These are phyloP conservation scores for Calliphora vomitoria DNA, from an alignment of 2,888 invertebrate genomes.

Conservation along the genomic window DNA sequence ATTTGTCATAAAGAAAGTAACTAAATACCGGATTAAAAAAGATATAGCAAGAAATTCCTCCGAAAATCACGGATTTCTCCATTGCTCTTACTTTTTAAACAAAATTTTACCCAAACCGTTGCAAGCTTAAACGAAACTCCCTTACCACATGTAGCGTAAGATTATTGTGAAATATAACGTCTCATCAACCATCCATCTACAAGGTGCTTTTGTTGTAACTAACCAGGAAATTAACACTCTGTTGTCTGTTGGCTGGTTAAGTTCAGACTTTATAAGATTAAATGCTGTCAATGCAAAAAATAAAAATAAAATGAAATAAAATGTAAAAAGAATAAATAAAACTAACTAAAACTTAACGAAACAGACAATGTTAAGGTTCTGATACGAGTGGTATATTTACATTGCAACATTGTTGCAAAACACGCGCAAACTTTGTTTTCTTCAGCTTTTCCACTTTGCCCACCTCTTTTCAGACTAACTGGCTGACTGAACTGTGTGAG, in stretches of 20 bases:
- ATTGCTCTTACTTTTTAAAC: too few relatives aligned
- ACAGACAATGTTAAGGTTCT: conserved; percentile 28
- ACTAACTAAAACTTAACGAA: background rate
- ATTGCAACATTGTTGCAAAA: conserved; percentile 51
- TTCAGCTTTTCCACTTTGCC: too few relatives aligned
- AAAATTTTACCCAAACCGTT: too few relatives aligned
- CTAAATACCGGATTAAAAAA: too few relatives aligned
- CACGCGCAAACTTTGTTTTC: conserved; percentile 45
- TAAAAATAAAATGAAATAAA: background rate
- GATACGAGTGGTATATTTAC: conserved; percentile 3
- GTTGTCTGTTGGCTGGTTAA: background rate
- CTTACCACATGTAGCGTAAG: background rate
- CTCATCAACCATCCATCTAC: too few relatives aligned
- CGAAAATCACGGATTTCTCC: too few relatives aligned
- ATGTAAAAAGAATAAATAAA: background rate
- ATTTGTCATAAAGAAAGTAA: too few relatives aligned
- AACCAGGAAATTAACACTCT: conserved; percentile 22
- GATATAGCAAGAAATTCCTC: too few relatives aligned
- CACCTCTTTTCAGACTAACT: background rate
- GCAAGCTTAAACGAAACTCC: background rate
- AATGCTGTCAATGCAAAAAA: conserved; percentile 20
- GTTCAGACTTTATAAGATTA: conserved; percentile 24
- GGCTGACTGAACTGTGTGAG: background rate
- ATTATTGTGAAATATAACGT: background rate
- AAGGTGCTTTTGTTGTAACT: background rate